Evolutionary conservation across 2,888 invertebrate species (phyloP).

Genomic region (Pinctada fucata): DNA sequence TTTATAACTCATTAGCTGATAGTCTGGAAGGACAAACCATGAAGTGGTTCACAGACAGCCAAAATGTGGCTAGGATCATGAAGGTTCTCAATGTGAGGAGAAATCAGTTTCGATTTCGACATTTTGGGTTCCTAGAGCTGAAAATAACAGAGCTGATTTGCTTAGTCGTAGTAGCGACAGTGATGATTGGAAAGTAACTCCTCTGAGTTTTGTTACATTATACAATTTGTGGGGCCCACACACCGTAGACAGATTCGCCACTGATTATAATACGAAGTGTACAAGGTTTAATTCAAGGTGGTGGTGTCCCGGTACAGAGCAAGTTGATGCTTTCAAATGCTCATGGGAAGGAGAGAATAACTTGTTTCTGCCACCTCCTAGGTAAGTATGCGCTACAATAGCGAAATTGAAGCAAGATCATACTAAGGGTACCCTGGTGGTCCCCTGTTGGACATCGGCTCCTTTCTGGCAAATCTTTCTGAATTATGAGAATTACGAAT

Average conservation of each 20-base stretch:
- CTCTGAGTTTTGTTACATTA: conserved; percentile 27
- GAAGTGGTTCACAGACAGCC: conserved; percentile 21
- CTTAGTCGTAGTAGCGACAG: conserved; percentile 26
- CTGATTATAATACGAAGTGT: conserved; percentile 30
- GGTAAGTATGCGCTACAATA: neutral
- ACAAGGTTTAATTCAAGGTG: conserved; percentile 33
- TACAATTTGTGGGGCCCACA: conserved; percentile 35
- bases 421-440: neutral
- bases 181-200: conserved; percentile 31
- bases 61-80: conserved; percentile 22
- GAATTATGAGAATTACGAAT: neutral
- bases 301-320: conserved; percentile 22
- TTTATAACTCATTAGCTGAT: neutral
- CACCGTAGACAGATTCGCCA: conserved; percentile 40
- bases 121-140: too few species aligned
- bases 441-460: neutral
- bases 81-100: neutral
- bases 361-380: neutral
- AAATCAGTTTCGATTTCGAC: conserved; percentile 17
- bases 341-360: neutral
- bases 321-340: conserved; percentile 32
- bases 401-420: neutral
- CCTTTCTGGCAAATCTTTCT: neutral
- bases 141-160: too few species aligned
- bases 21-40: neutral